phyloP scores from a whole-genome alignment of 1,140 invertebrate genomes.

The Melanaphis sacchari region DNA sequence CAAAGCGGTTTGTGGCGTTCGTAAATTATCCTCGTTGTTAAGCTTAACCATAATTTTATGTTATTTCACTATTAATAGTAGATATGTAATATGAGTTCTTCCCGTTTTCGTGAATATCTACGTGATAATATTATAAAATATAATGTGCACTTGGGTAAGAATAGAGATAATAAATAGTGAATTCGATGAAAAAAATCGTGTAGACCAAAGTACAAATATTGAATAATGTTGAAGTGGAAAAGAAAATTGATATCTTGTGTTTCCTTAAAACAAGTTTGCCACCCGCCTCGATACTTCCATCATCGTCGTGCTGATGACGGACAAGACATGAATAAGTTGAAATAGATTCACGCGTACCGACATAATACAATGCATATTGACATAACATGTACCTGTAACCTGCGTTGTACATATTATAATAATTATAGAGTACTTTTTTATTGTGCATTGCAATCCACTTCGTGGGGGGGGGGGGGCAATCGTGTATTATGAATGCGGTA shows the following conservation, averaged over 20 bases:
- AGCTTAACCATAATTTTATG: not conserved
- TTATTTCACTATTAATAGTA: not conserved
- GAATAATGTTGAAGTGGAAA: not conserved
- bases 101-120: not conserved
- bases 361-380: not conserved
- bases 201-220: not conserved
- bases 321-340: no score
- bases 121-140: not conserved
- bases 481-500: not conserved
- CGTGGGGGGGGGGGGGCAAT: no score
- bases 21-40: not conserved
- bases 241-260: not conserved
- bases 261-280: not conserved
- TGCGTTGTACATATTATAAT: conserved; percentile 9
- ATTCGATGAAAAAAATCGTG: not conserved
- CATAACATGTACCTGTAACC: not conserved
- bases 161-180: not conserved
- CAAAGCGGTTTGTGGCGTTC: not conserved
- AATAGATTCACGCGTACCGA: not conserved
- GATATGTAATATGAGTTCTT: not conserved
- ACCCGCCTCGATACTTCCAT: not conserved
- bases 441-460: not conserved
- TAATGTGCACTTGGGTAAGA: not conserved
- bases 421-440: not conserved
- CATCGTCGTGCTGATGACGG: not conserved